Conservation (phyloP, 1,140 invertebrate genomes). For the Cyclargus thomasi region DNA sequence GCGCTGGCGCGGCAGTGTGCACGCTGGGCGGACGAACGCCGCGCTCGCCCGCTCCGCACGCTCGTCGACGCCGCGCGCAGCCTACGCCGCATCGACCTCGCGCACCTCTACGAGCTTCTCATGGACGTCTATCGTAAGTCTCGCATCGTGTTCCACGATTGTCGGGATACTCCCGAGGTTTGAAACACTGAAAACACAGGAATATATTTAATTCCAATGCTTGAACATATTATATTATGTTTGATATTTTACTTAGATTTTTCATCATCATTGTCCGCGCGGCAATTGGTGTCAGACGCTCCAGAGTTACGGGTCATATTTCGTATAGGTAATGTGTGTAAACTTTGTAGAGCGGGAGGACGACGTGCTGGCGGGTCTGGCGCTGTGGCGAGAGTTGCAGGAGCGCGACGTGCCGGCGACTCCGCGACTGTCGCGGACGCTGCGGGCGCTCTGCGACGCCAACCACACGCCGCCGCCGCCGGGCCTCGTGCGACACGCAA, state of each 20-base stretch:
- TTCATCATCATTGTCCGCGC: no score
- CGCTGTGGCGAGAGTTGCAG: constrained; percentile 66
- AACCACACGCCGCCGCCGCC: constrained; percentile 53
- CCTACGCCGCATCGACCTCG: constrained; percentile 44
- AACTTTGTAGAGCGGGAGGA: constrained; percentile 65
- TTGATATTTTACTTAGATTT: no score
- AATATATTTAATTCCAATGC: no score
- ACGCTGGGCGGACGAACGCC: constrained; percentile 69
- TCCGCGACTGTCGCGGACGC: constrained; percentile 50
- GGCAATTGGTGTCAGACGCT: no score
- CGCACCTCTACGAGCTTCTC: constrained; percentile 66
- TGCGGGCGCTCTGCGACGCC: constrained; percentile 51
- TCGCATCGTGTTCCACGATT: no score
- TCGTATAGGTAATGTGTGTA: no score
- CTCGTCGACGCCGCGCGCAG: constrained; percentile 57
- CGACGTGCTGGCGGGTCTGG: constrained; percentile 52
- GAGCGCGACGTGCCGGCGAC: constrained; percentile 54
- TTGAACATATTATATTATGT: no score
- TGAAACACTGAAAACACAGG: no score
- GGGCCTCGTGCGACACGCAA: constrained; percentile 41
- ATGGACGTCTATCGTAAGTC: constrained; percentile 75
- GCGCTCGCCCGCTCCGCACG: constrained; percentile 55
- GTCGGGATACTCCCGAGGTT: no score
- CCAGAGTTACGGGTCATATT: no score
- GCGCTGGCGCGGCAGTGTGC: constrained; percentile 69